Percentiles rank a stretch among this genome's conserved stretches.
Evolutionary conservation across 2,113 vertebrate genomes (phyloP).

Genomic region (Apteryx mantelli): DNA sequence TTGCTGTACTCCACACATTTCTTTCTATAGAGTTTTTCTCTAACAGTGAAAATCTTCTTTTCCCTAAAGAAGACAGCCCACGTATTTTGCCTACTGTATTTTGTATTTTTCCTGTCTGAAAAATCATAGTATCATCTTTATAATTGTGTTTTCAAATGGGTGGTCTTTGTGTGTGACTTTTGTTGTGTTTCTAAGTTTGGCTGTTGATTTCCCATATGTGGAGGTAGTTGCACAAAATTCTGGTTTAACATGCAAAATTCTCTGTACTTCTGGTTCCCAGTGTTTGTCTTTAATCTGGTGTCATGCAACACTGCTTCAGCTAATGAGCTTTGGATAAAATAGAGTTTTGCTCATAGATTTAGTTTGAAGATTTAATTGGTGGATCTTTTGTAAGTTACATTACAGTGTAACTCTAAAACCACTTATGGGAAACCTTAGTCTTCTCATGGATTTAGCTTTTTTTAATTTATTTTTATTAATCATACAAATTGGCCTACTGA

Average conservation of each 20-base stretch:
- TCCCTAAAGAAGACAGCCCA: not conserved
- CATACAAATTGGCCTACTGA: not conserved
- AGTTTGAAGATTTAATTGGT: conserved; percentile 5
- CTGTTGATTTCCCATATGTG: not conserved
- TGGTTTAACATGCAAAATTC: not conserved
- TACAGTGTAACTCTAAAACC: not conserved
- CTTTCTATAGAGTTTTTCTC: not conserved
- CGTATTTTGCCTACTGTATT: not conserved
- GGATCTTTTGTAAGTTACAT: not conserved
- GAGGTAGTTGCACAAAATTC: not conserved
- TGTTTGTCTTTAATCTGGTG: not conserved
- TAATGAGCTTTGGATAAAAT: conserved; percentile 30
- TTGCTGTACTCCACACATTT: not conserved
- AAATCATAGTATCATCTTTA: not conserved
- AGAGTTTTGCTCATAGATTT: not conserved
- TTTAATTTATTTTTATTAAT: not conserved
- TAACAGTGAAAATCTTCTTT: not conserved
- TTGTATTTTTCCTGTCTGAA: not conserved
- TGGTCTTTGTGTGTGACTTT: not conserved
- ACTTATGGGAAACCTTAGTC: not conserved
- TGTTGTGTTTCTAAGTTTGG: not conserved
- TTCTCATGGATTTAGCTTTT: not conserved
- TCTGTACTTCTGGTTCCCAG: not conserved
- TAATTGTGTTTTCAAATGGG: not conserved
- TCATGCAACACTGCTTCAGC: conserved; percentile 16